Base-by-base conservation (phyloP, 2,888 invertebrate genomes). In the Linnaemya tessellans region DNA sequence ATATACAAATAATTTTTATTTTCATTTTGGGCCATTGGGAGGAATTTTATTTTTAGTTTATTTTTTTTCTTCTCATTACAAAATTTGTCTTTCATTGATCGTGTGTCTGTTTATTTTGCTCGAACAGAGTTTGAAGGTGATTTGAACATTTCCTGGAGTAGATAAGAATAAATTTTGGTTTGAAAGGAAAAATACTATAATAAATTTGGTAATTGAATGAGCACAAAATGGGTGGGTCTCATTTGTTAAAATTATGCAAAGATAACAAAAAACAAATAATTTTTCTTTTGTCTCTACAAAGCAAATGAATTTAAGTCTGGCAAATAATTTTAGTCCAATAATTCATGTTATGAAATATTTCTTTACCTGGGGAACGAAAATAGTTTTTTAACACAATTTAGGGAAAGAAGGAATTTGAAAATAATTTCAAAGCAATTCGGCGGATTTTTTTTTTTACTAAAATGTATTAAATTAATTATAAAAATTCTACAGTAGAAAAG, bases 131-230 rank as follows among this genome's bases (percentile, higher is more conserved):
- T 68, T 82, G 65, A 58, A 82, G 75, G 58, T 73, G 79, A 75
- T 80, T 89, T 87, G 84, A 87, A 80, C 87, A 81, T 87, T 90
- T 90, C 90, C 90, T 90, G 90, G 90, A 89, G 74, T 60, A 88
- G 90, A 91, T 90, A 90, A 90, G 88, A 65, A 71, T 38, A 43
- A 41, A 71, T 82, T n/a, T 81, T 78, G 82, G 84, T 75, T 88
- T 88, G 82, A 87, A 56, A 62, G 41, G 43, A 35, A 56, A 30
- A 56, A 49, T 46, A 49, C 20, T 62, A 38, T 41, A 70, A 82
- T 65, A 71, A 82, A 78, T 65, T 78, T 41, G 64, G 64, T 71
- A 82, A 82, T 82, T 82, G 70, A 82, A 77, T 70, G 25, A 71
- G 49, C 71, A 41, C 67, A 51, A 71, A 77, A 71, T 64, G 65